Base-by-base conservation (phyloP, 2,113 vertebrate genomes). In the Euleptes europaea region DNA sequence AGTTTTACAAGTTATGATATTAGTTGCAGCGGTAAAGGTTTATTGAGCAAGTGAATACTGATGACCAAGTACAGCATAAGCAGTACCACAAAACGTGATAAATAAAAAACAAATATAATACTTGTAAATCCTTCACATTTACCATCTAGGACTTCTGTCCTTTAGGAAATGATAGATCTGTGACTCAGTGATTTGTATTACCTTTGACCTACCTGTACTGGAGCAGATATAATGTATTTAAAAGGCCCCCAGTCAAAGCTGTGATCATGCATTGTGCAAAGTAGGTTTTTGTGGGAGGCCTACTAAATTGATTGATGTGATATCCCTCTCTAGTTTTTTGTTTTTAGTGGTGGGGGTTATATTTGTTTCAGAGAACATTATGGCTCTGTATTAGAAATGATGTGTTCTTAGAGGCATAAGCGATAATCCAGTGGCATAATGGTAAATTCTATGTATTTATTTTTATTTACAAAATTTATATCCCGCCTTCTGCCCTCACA, bases 341-440 rank as follows among this genome's bases (percentile, higher is more conserved):
- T n/a, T 17, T 72, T 71, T 21, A 49, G 7, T n/a, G n/a, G n/a
- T 17, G 5, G 49, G 49, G 13, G 12, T 8, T 31, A 5, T 8
- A 54, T 35, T 69, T 49, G 12, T 73, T 73, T 28, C n/a, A 83
- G 3, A 28, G 33, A 3, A 28, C 60, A 42, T 88, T 79, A 38
- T 66, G 44, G 0, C 1, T 42, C 57, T 65, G 3, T 4, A 0
- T 6, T 78, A 54, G 54, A 13, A 78, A 78, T 54, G 15, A 79
- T 85, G 83, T 87, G 67, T 51, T 12, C 66, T 88, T 77, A 65
- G 1, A 15, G 28, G 84, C 73, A 42, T n/a, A 84, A 84, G 11
- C 47, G 5, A 47, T n/a, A n/a, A n/a, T 51, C 49, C 49, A 51
- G 49, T 51, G 49, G 12, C 49, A 51, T 51, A 13, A 10, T 13